phyloP scores from a whole-genome alignment of 2,113 vertebrate species.

The Hippoglossus stenolepis region DNA sequence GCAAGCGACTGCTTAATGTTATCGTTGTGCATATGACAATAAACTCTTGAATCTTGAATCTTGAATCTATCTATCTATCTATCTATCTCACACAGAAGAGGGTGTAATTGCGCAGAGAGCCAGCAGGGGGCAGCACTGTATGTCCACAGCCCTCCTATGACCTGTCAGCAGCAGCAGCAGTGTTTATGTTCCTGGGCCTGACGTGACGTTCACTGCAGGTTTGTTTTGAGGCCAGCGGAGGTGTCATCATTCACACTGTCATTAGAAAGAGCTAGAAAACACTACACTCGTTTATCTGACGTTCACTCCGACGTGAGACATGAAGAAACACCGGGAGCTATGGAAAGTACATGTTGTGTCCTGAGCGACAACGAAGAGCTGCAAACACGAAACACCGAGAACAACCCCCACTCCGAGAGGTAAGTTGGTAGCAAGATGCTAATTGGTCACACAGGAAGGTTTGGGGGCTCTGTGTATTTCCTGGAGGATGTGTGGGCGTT shows the following conservation, averaged over 20 bases:
- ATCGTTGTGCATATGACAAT: no score
- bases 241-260: neutral
- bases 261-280: conserved; percentile 12
- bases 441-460: neutral
- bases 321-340: conserved; percentile 73
- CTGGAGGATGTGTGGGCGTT: neutral
- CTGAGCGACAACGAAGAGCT: conserved; percentile 77
- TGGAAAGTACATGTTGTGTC: conserved; percentile 80
- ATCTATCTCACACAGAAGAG: neutral
- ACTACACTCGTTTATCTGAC: neutral
- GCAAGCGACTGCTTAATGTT: no score
- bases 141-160: neutral
- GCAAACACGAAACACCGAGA: conserved; percentile 58
- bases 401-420: conserved; percentile 73
- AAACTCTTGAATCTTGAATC: no score
- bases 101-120: neutral
- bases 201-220: neutral
- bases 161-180: neutral
- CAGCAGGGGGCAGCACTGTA: conserved; percentile 58
- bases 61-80: no score
- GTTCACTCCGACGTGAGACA: conserved; percentile 56
- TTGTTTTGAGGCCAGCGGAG: conserved; percentile 7
- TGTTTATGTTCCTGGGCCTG: conserved; percentile 38
- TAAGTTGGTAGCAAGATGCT: conserved; percentile 30
- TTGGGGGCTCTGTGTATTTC: neutral